phyloP scores from a whole-genome alignment of 2,888 invertebrate genomes.

The Dascillus cervinus region DNA sequence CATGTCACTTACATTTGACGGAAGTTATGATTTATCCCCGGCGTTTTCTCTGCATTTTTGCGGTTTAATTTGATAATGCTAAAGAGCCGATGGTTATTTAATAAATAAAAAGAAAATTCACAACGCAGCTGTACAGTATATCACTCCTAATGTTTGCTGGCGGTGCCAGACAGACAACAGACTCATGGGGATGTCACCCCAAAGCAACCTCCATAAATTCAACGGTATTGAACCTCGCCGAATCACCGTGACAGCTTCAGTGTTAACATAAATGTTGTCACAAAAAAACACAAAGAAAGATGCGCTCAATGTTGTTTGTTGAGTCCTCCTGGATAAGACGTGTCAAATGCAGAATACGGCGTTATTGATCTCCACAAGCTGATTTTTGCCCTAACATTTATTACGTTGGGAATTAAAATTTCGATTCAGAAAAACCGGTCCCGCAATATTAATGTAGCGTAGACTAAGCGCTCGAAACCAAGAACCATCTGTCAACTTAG shows the following conservation, averaged over 20 bases:
- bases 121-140: constrained; percentile 15
- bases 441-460: too few relatives aligned
- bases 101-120: too few relatives aligned
- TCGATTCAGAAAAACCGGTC: too few relatives aligned
- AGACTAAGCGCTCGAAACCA: too few relatives aligned
- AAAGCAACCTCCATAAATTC: constrained; percentile 25
- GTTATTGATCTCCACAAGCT: constrained; percentile 13
- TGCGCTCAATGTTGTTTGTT: constrained; percentile 34
- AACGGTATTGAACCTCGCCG: constrained; percentile 24
- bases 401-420: too few relatives aligned
- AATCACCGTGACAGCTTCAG: constrained; percentile 32
- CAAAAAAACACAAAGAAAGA: constrained; percentile 35
- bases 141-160: constrained; percentile 20
- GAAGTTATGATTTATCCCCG: too few relatives aligned
- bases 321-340: constrained; percentile 21
- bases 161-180: constrained; percentile 14
- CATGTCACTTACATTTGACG: too few relatives aligned
- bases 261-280: constrained; percentile 33
- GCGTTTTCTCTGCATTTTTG: too few relatives aligned
- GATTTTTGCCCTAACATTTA: constrained; percentile 7
- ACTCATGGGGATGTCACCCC: constrained; percentile 14
- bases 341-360: constrained; percentile 19
- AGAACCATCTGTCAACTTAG: too few relatives aligned
- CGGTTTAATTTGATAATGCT: too few relatives aligned
- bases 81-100: too few relatives aligned